Percentiles rank a stretch among this genome's conserved stretches.
These are phyloP conservation scores for Paracyclopina nana DNA, from an alignment of 1,140 invertebrate species.

Conservation along the genomic window DNA sequence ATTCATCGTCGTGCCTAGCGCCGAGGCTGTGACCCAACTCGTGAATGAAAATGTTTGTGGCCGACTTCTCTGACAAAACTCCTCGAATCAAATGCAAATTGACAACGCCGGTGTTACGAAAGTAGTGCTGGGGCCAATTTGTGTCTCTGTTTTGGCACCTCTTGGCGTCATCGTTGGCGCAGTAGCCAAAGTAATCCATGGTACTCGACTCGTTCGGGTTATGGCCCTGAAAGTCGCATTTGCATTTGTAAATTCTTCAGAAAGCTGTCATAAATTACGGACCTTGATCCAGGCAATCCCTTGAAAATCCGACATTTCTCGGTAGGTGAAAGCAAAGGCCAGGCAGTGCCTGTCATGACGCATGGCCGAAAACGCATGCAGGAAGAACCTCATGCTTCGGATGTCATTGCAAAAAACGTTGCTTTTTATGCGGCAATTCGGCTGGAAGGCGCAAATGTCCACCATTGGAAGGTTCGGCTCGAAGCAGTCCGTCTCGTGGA, in stretches of 20 bases:
- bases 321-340: not conserved
- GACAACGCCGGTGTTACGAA: not conserved
- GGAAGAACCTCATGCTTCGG: not conserved
- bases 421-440: not conserved
- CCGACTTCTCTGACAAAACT: not conserved
- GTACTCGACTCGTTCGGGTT: not conserved
- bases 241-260: not conserved
- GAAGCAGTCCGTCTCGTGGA: not conserved
- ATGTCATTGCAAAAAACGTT: slow-evolving; percentile 6
- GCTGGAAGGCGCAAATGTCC: not conserved
- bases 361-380: not conserved
- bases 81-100: not conserved
- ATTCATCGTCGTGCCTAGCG: slow-evolving; percentile 6
- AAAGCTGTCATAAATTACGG: not conserved
- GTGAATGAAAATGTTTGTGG: not conserved
- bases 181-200: not conserved
- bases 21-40: slow-evolving; percentile 5
- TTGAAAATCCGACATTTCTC: slow-evolving; percentile 4
- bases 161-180: not conserved
- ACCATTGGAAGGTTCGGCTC: not conserved
- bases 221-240: too few species aligned
- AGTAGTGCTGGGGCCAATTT: not conserved
- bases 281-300: slow-evolving; percentile 6
- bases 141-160: not conserved
- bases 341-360: not conserved